Conservation (phyloP, 2,888 invertebrate genomes). For the Gisinianus flammeolus region DNA sequence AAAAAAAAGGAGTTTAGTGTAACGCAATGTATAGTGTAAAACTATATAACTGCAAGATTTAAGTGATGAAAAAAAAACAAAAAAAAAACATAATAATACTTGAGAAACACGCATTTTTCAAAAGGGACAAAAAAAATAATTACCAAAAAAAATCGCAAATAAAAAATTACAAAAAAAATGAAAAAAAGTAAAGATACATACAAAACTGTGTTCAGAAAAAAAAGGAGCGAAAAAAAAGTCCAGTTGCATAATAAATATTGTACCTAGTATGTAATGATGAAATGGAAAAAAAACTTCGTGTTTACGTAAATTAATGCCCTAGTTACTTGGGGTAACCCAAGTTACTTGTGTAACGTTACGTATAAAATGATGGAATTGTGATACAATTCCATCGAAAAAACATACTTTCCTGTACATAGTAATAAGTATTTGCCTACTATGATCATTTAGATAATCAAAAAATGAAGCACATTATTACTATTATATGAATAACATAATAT, state of each 20-base stretch:
- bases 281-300: background rate
- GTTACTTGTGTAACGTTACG: too few species aligned
- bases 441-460: slow-evolving; percentile 36
- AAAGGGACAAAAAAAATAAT: slow-evolving; percentile 34
- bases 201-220: slow-evolving; percentile 53
- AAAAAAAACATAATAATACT: too few species aligned
- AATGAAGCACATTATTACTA: slow-evolving; percentile 20
- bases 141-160: slow-evolving; percentile 40
- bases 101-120: slow-evolving; percentile 40
- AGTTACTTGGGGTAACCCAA: too few species aligned
- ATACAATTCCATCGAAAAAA: too few species aligned
- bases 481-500: background rate
- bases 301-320: too few species aligned
- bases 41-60: too few species aligned
- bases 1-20: too few species aligned
- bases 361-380: too few species aligned
- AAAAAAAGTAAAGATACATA: slow-evolving; percentile 43
- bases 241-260: slow-evolving; percentile 29
- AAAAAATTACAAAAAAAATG: slow-evolving; percentile 46
- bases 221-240: slow-evolving; percentile 40
- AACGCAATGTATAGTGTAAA: too few species aligned
- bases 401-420: slow-evolving; percentile 1
- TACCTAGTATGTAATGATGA: slow-evolving; percentile 13
- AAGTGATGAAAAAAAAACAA: too few species aligned
- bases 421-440: slow-evolving; percentile 30